Base-by-base conservation (phyloP, 2,888 invertebrate species). In the Eledona agricola region DNA sequence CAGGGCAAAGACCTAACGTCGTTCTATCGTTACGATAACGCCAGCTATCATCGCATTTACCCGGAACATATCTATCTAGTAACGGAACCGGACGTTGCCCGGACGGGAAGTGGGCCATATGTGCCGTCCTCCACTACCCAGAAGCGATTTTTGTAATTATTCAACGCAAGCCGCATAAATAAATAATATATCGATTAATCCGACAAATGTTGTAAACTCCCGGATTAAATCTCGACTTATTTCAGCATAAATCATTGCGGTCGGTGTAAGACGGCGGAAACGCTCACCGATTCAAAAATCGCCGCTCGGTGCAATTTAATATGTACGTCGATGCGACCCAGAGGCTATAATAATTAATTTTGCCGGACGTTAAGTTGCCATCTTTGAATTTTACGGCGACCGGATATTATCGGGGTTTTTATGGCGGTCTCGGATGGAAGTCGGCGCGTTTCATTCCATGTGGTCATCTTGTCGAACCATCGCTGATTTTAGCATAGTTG, bases 91-190 rank as follows among this genome's bases (percentile, higher is more conserved):
- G 61, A 58, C 50, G 51, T 58, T 55, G 50, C 34, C 37, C 38
- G 55, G 61, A 59, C 60, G 60, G 66, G 66, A 67, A 64, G 62
- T 66, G 64, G 65, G 65, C 59, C 66, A 66, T 57, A 43, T 47
- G 51, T 63, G 65, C 63, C 66, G 65, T 66, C 65, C 66, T 46
- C 45, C 37, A 34, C 59, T 62, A 59, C 62, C 62, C n/a, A n/a
- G n/a, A n/a, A n/a, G n/a, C n/a, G n/a, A n/a, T n/a, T n/a, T n/a
- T n/a, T n/a, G n/a, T n/a, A n/a, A n/a, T n/a, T n/a, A n/a, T n/a
- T n/a, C n/a, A n/a, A n/a, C n/a, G 6, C 23, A 37, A 19, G 25
- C 15, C 4, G 22, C 5, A 23, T 9, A 23, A 23, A 6, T 23
- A 23, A 9, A 9, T 23, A 9, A 7, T n/a, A 5, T 31, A 19